Conservation (phyloP, 2,797 vertebrate species). For the Steatocranus sp. region DNA sequence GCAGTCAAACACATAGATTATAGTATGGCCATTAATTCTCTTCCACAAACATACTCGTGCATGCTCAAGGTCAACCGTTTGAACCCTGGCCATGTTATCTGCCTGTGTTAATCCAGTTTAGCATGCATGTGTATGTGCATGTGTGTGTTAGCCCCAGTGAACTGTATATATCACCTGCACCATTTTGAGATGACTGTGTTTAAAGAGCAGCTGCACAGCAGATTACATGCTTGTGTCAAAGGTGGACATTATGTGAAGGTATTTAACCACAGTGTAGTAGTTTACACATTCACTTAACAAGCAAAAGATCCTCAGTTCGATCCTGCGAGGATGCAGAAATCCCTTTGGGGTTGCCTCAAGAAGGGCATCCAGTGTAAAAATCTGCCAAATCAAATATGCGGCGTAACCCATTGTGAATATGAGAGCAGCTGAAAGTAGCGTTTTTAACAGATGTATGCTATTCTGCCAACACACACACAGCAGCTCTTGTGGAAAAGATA, state of each 20-base stretch:
- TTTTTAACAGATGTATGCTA: neutral
- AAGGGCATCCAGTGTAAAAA: neutral
- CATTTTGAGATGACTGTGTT: constrained; percentile 6
- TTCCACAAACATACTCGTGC: constrained; percentile 1
- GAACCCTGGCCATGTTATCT: neutral
- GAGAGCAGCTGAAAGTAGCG: neutral
- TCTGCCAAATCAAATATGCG: neutral
- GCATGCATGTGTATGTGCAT: neutral
- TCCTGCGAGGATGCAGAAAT: neutral
- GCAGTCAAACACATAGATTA: constrained; percentile 17
- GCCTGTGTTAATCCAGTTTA: neutral
- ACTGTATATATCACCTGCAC: neutral
- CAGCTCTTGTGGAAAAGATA: neutral
- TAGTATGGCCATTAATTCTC: constrained; percentile 7
- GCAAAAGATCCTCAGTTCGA: neutral
- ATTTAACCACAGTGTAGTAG: neutral
- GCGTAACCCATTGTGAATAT: neutral
- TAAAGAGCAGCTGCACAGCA: neutral
- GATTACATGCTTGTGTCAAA: neutral
- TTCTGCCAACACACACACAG: neutral
- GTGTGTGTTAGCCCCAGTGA: neutral
- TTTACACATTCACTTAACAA: neutral
- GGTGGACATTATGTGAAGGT: neutral
- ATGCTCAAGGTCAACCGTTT: neutral
- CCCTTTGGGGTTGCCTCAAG: neutral